These are phyloP conservation scores for Callionymus lyra DNA, from an alignment of 2,113 vertebrate species.

Conservation along the genomic window DNA sequence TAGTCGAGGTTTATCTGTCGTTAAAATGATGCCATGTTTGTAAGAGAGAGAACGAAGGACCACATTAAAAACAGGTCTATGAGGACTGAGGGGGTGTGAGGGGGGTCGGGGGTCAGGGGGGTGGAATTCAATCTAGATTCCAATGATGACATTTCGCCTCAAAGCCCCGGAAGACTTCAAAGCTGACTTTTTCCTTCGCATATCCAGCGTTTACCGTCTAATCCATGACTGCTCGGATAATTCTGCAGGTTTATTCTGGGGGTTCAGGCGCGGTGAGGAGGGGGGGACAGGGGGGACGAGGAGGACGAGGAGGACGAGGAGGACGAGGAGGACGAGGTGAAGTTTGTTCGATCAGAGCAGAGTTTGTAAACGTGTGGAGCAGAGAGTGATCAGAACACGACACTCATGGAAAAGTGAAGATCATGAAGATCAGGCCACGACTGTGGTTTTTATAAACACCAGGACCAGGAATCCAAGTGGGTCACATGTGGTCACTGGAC, in stretches of 20 bases:
- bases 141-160: constrained; percentile 48
- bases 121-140: constrained; percentile 35
- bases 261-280: constrained; percentile 31
- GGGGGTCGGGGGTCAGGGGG: background rate
- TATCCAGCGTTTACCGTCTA: constrained; percentile 46
- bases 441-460: too few species aligned
- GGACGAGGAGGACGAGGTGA: too few species aligned
- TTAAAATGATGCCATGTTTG: too few species aligned
- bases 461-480: too few species aligned
- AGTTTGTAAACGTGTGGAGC: constrained; percentile 16
- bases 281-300: too few species aligned
- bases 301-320: constrained; percentile 9
- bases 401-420: too few species aligned
- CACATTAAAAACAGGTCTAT: too few species aligned
- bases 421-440: too few species aligned
- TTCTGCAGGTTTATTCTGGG: constrained; percentile 51
- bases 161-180: constrained; percentile 50
- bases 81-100: constrained; percentile 3
- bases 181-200: constrained; percentile 33
- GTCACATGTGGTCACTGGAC: too few species aligned
- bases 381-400: constrained; percentile 1
- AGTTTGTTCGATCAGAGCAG: too few species aligned
- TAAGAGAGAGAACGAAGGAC: too few species aligned
- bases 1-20: too few species aligned
- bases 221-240: constrained; percentile 50